Conservation (phyloP, 2,888 invertebrate species). For the Drosophila peninsularis region DNA sequence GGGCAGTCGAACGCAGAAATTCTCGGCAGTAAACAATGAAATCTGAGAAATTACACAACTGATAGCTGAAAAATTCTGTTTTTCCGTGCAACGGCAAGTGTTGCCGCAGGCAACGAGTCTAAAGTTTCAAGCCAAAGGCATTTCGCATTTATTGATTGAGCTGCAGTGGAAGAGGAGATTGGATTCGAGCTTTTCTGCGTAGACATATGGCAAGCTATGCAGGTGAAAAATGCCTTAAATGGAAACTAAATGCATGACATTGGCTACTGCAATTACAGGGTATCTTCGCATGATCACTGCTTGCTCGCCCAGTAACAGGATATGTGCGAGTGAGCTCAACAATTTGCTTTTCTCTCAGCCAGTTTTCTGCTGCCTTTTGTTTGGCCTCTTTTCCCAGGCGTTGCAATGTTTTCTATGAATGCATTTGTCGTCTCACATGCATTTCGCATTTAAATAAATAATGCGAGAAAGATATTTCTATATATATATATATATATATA, state of each 20-base stretch:
- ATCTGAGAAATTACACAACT: constrained; percentile 12
- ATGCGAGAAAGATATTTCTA: constrained; percentile 20
- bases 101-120: not conserved
- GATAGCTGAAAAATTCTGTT: not conserved
- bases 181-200: not conserved
- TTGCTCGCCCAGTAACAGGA: not conserved
- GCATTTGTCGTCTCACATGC: constrained; percentile 21
- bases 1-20: not conserved
- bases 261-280: not conserved
- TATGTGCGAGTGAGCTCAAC: not conserved
- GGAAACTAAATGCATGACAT: not conserved
- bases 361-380: constrained; percentile 14
- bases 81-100: not conserved
- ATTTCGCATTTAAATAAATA: constrained; percentile 30
- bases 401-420: constrained; percentile 19
- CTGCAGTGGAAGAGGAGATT: not conserved
- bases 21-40: constrained; percentile 9
- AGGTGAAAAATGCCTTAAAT: not conserved
- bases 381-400: constrained; percentile 33
- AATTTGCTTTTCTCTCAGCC: not conserved
- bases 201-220: not conserved
- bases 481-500: not conserved
- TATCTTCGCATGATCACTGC: not conserved
- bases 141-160: not conserved
- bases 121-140: not conserved